Percentiles rank a stretch among this genome's conserved stretches.
Evolutionary conservation across 2,797 vertebrate genomes (phyloP).

Genomic region (Poecile montanus): DNA sequence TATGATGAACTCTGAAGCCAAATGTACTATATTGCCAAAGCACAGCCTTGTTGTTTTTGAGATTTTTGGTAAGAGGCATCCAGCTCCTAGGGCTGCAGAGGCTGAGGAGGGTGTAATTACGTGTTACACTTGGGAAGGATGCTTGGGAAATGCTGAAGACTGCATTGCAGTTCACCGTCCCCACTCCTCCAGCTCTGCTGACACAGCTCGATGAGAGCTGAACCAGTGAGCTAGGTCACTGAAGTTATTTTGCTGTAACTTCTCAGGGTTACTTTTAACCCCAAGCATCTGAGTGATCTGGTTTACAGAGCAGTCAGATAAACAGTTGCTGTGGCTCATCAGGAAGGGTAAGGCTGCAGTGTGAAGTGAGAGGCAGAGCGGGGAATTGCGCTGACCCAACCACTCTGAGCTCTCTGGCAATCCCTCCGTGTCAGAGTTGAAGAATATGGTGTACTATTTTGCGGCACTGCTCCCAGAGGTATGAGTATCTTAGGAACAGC

Average conservation of each 20-base stretch:
- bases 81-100: neutral
- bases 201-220: conserved; percentile 8
- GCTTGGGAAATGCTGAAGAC: conserved; percentile 14
- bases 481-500: neutral
- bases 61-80: neutral
- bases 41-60: neutral
- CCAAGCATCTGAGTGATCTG: neutral
- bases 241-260: neutral
- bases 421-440: neutral
- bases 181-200: conserved; percentile 22
- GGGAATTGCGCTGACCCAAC: neutral
- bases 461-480: neutral
- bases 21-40: neutral
- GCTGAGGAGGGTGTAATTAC: neutral
- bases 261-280: conserved; percentile 11
- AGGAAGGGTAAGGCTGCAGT: neutral
- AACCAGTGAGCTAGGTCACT: conserved; percentile 1
- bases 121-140: neutral
- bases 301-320: neutral
- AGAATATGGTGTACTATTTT: neutral
- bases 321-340: neutral
- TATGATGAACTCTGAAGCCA: neutral
- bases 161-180: conserved; percentile 10
- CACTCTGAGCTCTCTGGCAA: neutral
- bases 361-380: neutral